Evolutionary conservation across 1,140 invertebrate species (phyloP), one percentile per base, ranked within the genome.

Genomic region (Stegodyphus dumicola): DNA sequence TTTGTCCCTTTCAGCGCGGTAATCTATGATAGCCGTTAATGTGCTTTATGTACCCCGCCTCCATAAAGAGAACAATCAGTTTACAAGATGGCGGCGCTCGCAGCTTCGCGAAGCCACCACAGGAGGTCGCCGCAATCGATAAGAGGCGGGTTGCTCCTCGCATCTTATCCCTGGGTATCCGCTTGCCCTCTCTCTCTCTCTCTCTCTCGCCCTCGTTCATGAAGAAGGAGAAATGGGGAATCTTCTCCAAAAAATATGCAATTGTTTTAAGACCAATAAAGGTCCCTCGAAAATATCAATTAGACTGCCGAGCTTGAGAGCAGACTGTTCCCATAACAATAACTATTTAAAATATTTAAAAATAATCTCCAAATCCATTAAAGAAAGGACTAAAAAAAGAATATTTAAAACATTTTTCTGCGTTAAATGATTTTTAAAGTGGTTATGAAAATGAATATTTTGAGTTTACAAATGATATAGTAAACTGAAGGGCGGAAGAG

Each of bases 11-110:
- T 85, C 81, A 77, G 13, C 81, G 64, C 51, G 18, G 74, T 85
- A 85, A 85, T 85, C 81, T 85, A 85, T 85, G 81, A 70, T 85
- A 70, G 81, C 53, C 74, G 81, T 85, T 85, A 85, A 85, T 85
- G 74, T 85, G 81, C 71, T 85, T 85, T 85, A 85, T 85, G 81
- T 77, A 69, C 60, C 73, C 73, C 51, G 53, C 60, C 73, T 64
- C 81, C 74, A 85, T 85, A 85, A 85, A 76, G 81, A 70, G 81
- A 75, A 85, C 81, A 85, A 85, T 85, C 81, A 77, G 73, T 85
- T 85, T 66, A 85, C 81, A 85, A 85, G 81, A 85, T 85, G 81
- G 81, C 81, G 81, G 81, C 76, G 56, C 11, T 54, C 15, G 79
- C 52, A 74, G 73, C 71, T 85, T 66, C 81, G 51, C 48, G 74